Base-by-base conservation (phyloP, 1,140 invertebrate genomes). In the Diachasmimorpha longicaudata region DNA sequence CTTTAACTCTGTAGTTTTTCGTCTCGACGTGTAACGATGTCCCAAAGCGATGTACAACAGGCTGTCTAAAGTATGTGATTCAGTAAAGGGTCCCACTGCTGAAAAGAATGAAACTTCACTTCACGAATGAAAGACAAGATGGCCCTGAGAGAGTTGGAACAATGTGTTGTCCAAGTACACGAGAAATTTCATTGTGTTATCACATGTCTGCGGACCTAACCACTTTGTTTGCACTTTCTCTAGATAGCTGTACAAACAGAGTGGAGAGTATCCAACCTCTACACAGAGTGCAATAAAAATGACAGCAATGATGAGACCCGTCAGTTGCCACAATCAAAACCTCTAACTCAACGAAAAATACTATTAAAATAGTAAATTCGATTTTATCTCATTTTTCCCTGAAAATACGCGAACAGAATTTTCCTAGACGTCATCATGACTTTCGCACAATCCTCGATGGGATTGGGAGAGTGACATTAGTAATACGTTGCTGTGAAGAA, bases 21-120 rank as follows among this genome's bases (percentile, higher is more conserved):
- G 39, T 72, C 55, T 76, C 68, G 72, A 63, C 58, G 55, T 77
- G 58, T 78, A 80, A 81, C 76, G 75, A 81, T 81, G 76, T 79
- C 79, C 79, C 70, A 63, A 74, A 76, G 79, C 78, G 73, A 78
- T 52, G n/a, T 42, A 42, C 10, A 39, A 68, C 31, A 74, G 72
- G 71, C 71, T 67, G 78, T 72, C 68, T 67, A 68, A 75, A 78
- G 78, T 74, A 72, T 58, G 44, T 78, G 78, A 77, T 74, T 77
- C 72, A 74, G 66, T 31, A 72, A 72, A 74, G 74, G 58, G 58
- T 31, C 19, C 58, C 52, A 70, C 63, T 73, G 23, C 31, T 19
- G 70, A 8, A 67, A 31, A 68, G 58, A 77, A 76, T 70, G 69
- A 48, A 68, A 55, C 46, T 66, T 69, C 44, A 21, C 69, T 71